Evolutionary conservation across 2,113 vertebrate genomes (phyloP).

Genomic region (Macquaria ambigua): DNA sequence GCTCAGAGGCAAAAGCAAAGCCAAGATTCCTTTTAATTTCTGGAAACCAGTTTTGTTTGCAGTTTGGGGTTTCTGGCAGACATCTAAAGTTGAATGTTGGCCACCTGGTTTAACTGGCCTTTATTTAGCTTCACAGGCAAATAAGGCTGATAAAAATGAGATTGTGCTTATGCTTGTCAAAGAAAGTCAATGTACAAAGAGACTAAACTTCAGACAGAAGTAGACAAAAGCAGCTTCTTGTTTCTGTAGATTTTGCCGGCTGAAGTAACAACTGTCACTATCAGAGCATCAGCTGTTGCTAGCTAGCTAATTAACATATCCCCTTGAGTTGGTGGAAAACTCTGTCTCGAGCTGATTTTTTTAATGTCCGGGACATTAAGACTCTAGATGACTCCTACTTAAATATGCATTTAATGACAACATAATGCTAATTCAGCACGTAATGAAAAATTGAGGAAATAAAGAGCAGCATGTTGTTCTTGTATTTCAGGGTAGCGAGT

Average conservation of each 20-base stretch:
- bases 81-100: not conserved
- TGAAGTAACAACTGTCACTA: not conserved
- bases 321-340: too few species aligned
- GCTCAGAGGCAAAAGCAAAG: not conserved
- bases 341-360: too few species aligned
- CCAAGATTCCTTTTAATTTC: constrained; percentile 21
- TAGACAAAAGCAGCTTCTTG: not conserved
- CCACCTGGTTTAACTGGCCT: not conserved
- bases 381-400: too few species aligned
- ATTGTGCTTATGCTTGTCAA: not conserved
- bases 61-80: not conserved
- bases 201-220: not conserved
- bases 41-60: constrained; percentile 9
- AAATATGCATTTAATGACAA: too few species aligned
- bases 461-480: too few species aligned
- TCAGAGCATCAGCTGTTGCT: not conserved
- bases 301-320: not conserved
- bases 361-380: too few species aligned
- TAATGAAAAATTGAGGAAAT: too few species aligned
- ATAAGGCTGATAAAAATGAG: not conserved
- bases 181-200: not conserved
- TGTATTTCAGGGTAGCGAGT: too few species aligned
- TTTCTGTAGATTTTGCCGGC: not conserved
- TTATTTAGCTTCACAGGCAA: not conserved
- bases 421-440: too few species aligned